A percentile compares a stretch with the other conserved stretches of the same genome.
phyloP scores from a whole-genome alignment of 2,888 invertebrate species.

The Ptychoptera contaminata region DNA sequence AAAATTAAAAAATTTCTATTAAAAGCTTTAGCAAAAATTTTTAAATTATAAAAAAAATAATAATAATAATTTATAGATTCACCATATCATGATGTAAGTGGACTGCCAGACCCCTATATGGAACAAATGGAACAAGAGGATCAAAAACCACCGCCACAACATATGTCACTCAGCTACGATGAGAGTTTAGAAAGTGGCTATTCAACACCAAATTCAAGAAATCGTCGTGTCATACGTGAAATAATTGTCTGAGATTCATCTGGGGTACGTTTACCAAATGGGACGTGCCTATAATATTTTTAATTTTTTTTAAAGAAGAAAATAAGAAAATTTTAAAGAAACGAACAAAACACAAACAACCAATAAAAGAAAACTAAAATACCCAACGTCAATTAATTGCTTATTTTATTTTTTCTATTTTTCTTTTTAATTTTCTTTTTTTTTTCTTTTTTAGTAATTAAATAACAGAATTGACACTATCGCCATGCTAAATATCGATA shows the following conservation, averaged over 20 bases:
- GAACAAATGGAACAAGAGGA: constrained; percentile 66
- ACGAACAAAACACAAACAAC: too few species aligned
- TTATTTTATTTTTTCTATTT: too few species aligned
- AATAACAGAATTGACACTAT: too few species aligned
- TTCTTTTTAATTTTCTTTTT: too few species aligned
- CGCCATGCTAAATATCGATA: too few species aligned
- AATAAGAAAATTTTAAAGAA: neutral
- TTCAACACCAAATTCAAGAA: constrained; percentile 85
- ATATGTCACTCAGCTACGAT: constrained; percentile 80
- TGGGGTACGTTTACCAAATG: constrained; percentile 16
- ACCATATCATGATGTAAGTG: constrained; percentile 87
- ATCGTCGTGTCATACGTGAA: constrained; percentile 82
- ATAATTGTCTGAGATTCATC: constrained; percentile 55
- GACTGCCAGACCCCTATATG: constrained; percentile 76
- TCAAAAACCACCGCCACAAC: constrained; percentile 49
- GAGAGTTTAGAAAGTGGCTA: constrained; percentile 88
- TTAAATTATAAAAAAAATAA: neutral
- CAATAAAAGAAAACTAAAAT: too few species aligned
- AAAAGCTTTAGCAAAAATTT: constrained; percentile 4
- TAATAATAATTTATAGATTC: constrained; percentile 47
- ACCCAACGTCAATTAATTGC: too few species aligned
- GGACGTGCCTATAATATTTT: constrained; percentile 13
- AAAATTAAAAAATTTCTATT: constrained; percentile 23
- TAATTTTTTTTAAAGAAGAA: neutral
- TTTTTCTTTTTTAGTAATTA: too few species aligned